A percentile compares a stretch with the other conserved stretches of the same genome.
These are phyloP conservation scores for Lutraria lutraria DNA, from an alignment of 2,888 invertebrate genomes.

Conservation along the genomic window DNA sequence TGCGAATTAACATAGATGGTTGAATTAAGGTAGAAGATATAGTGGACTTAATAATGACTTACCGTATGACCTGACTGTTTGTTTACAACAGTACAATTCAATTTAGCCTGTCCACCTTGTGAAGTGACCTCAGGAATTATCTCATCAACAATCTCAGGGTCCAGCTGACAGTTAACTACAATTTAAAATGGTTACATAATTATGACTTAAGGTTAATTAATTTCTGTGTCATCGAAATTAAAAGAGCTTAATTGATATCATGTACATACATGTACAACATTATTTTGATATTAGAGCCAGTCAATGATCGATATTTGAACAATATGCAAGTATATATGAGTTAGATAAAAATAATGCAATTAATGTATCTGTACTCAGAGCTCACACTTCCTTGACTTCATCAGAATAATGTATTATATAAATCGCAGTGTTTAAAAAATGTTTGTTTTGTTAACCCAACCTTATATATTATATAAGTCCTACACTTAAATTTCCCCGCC, in stretches of 20 bases:
- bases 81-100: constrained; percentile 86
- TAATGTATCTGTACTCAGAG: too few species aligned
- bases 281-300: neutral
- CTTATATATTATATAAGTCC: too few species aligned
- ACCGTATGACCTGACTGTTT: constrained; percentile 69
- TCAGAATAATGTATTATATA: too few species aligned
- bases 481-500: too few species aligned
- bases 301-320: too few species aligned
- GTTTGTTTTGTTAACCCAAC: too few species aligned
- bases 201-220: neutral
- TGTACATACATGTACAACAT: neutral
- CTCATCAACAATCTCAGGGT: constrained; percentile 84
- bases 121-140: constrained; percentile 85
- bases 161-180: constrained; percentile 59
- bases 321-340: too few species aligned
- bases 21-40: too few species aligned
- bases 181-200: neutral
- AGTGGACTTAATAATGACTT: constrained; percentile 41
- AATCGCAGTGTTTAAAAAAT: too few species aligned
- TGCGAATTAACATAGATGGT: too few species aligned
- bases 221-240: neutral
- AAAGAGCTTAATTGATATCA: neutral
- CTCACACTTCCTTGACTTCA: too few species aligned
- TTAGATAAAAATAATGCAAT: too few species aligned
- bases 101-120: constrained; percentile 81